A percentile compares a stretch with the other conserved stretches of the same genome.
phyloP scores from a whole-genome alignment of 2,113 vertebrate genomes.

The Heterotis niloticus region DNA sequence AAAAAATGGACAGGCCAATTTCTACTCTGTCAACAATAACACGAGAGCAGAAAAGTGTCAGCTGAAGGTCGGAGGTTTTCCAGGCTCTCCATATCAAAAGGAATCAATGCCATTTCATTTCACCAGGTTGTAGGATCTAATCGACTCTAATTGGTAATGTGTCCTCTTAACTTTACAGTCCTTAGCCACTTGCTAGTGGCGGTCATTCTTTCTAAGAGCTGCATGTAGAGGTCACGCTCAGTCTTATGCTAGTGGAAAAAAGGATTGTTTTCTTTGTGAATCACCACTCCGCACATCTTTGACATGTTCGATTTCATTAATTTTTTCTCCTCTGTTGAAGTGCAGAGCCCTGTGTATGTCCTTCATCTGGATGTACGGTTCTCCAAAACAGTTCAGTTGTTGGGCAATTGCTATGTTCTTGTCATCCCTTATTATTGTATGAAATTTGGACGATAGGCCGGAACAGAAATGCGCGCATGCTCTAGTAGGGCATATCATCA shows the following conservation, averaged over 20 bases:
- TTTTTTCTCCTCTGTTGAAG: too few relatives aligned
- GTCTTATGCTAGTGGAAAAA: neutral
- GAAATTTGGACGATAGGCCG: neutral
- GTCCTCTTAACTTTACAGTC: too few relatives aligned
- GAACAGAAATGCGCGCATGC: neutral
- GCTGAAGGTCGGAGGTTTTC: too few relatives aligned
- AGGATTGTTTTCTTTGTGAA: neutral
- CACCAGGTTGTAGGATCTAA: neutral
- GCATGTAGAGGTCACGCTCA: neutral
- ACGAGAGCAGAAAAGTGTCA: neutral
- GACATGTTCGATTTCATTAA: neutral
- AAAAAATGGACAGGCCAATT: neutral
- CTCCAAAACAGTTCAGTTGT: conserved; percentile 14
- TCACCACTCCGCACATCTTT: neutral
- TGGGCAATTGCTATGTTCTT: neutral
- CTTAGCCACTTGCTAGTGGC: too few relatives aligned
- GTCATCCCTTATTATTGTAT: neutral
- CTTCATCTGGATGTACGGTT: neutral
- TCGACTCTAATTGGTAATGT: neutral
- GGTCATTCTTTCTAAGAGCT: neutral
- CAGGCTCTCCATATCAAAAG: too few relatives aligned
- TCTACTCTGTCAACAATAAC: neutral
- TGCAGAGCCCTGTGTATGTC: neutral
- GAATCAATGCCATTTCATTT: neutral
- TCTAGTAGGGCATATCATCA: neutral